Evolutionary conservation across 2,113 vertebrate species (phyloP).

Genomic region (Petrocephalus microphthalmus): DNA sequence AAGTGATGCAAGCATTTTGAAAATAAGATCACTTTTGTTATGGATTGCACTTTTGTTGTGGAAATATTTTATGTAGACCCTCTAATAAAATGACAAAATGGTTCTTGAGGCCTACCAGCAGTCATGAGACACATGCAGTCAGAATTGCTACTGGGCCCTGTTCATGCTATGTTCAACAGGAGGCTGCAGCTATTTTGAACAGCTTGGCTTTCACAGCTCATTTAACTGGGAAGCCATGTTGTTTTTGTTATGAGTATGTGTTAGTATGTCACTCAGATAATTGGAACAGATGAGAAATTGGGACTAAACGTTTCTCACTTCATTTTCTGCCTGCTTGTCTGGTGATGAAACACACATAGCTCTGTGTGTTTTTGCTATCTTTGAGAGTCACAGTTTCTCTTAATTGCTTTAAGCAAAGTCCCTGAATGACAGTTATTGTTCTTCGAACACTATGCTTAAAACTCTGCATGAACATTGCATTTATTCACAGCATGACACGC

Average conservation of each 20-base stretch:
- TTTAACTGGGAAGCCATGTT: not conserved
- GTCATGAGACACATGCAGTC: not conserved
- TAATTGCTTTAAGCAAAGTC: not conserved
- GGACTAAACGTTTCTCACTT: not conserved
- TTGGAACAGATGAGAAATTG: not conserved
- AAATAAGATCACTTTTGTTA: not conserved
- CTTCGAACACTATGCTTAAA: not conserved
- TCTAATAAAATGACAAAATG: not conserved
- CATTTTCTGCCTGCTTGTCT: not conserved
- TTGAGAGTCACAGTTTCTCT: not conserved
- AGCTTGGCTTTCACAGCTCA: not conserved
- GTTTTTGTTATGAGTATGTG: not conserved
- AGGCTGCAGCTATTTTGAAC: slow-evolving; percentile 4
- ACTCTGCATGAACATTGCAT: not conserved
- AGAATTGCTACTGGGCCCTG: not conserved
- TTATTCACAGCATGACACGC: not conserved
- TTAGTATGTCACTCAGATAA: not conserved
- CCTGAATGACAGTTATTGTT: not conserved
- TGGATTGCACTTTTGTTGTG: not conserved
- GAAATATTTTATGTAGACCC: not conserved
- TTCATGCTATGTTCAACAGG: not conserved
- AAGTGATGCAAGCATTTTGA: not conserved
- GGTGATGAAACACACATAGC: not conserved
- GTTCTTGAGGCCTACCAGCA: not conserved
- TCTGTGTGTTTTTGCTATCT: not conserved